These are phyloP conservation scores for Phataginus tetradactyla DNA, from an alignment of 2,797 vertebrate genomes.

Conservation along the genomic window DNA sequence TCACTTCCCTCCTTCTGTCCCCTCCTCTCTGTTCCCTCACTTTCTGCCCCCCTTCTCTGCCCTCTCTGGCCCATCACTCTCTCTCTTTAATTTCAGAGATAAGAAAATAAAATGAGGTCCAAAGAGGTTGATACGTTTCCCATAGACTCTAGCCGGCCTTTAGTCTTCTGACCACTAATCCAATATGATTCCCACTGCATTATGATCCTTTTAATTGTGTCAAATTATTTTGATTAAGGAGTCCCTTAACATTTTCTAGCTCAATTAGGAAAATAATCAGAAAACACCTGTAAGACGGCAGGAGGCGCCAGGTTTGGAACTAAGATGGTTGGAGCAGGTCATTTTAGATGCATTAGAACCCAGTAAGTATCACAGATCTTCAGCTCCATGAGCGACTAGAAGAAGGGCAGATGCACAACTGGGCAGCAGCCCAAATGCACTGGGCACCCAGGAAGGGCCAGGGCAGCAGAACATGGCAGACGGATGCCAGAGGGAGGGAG, in stretches of 20 bases:
- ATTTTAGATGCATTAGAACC: slow-evolving; percentile 12
- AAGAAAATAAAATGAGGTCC: slow-evolving; percentile 15
- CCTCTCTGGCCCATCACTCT: no score
- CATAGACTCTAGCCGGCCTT: neutral
- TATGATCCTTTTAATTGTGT: slow-evolving; percentile 38
- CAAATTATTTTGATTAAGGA: slow-evolving; percentile 37
- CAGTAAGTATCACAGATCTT: slow-evolving; percentile 30
- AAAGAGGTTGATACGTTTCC: neutral
- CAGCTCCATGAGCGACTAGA: neutral
- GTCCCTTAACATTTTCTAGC: neutral
- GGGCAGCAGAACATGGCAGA: neutral
- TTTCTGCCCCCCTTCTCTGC: neutral
- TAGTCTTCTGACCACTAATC: neutral
- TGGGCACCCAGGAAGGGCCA: neutral
- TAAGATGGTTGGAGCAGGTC: neutral
- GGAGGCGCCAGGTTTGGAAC: neutral
- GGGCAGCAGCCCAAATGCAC: neutral
- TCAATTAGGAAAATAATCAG: slow-evolving; percentile 48
- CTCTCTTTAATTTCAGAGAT: slow-evolving; percentile 16
- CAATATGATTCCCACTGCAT: neutral
- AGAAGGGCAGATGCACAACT: neutral
- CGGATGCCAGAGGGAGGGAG: neutral
- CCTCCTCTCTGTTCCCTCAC: neutral
- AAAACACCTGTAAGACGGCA: neutral
- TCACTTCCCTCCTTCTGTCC: neutral